Evolutionary conservation across 2,797 vertebrate genomes (phyloP).

Genomic region (Scolopax bukidnonensis): DNA sequence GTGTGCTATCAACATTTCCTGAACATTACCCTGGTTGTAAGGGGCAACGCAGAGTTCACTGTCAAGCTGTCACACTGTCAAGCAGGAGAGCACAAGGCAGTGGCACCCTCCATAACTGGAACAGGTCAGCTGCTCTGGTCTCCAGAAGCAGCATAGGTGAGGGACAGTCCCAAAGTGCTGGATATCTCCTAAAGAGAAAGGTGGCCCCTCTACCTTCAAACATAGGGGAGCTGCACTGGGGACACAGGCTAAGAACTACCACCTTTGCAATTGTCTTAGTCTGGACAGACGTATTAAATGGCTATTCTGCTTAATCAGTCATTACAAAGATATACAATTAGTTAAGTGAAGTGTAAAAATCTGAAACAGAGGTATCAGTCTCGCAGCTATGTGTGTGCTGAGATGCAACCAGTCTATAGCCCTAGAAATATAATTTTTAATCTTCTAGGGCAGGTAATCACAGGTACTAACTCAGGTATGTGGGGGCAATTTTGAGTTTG

Average conservation of each 20-base stretch:
- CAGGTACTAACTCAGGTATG: not conserved
- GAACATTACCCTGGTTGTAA: not conserved
- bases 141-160: not conserved
- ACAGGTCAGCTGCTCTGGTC: fast-evolving
- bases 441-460: not conserved
- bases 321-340: not conserved
- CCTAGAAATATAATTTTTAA: not conserved
- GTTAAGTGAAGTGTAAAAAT: not conserved
- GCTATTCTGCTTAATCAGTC: not conserved
- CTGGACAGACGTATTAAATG: not conserved
- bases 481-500: not conserved
- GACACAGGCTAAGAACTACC: not conserved
- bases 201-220: not conserved
- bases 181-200: not conserved
- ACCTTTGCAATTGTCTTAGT: not conserved
- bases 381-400: not conserved
- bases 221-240: not conserved
- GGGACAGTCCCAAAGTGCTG: not conserved
- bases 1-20: not conserved
- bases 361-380: not conserved
- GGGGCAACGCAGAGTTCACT: not conserved
- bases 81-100: not conserved
- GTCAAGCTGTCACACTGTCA: not conserved
- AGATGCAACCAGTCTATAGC: not conserved
- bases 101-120: fast-evolving